Percentiles rank a stretch among this genome's conserved stretches.
Evolutionary conservation across 2,797 vertebrate species (phyloP).

Genomic region (Semotilus atromaculatus): DNA sequence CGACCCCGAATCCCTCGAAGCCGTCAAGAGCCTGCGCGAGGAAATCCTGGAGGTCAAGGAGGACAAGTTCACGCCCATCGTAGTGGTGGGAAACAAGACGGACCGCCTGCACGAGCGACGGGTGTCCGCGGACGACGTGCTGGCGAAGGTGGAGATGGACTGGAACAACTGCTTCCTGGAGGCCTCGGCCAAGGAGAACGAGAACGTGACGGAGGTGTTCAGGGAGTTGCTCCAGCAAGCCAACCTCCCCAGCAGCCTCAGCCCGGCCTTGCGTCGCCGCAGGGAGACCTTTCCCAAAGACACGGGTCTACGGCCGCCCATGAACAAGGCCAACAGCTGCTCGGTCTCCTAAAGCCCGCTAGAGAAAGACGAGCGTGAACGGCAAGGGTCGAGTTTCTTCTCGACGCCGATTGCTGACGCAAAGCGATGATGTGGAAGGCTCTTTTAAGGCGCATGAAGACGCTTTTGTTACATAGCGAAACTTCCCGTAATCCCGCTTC

Average conservation of each 20-base stretch:
- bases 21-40: slow-evolving; percentile 83
- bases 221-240: slow-evolving; percentile 87
- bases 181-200: slow-evolving; percentile 88
- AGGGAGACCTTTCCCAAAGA: slow-evolving; percentile 89
- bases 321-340: slow-evolving; percentile 96
- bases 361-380: neutral
- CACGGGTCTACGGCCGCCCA: slow-evolving; percentile 80
- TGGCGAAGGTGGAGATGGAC: slow-evolving; percentile 87
- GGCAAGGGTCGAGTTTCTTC: neutral
- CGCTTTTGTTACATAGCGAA: neutral
- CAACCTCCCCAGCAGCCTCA: slow-evolving; percentile 85
- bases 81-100: slow-evolving; percentile 91
- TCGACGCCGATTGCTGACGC: neutral
- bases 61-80: slow-evolving; percentile 86
- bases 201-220: slow-evolving; percentile 89
- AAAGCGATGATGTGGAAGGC: neutral
- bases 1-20: slow-evolving; percentile 86
- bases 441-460: neutral
- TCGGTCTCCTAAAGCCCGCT: slow-evolving; percentile 78
- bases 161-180: slow-evolving; percentile 91
- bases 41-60: slow-evolving; percentile 92
- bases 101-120: slow-evolving; percentile 76
- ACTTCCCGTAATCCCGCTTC: slow-evolving; percentile 17
- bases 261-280: slow-evolving; percentile 84
- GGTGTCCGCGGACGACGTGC: slow-evolving; percentile 79